Evolutionary conservation across 1,140 invertebrate genomes (phyloP).

Genomic region (Elysia chlorotica): DNA sequence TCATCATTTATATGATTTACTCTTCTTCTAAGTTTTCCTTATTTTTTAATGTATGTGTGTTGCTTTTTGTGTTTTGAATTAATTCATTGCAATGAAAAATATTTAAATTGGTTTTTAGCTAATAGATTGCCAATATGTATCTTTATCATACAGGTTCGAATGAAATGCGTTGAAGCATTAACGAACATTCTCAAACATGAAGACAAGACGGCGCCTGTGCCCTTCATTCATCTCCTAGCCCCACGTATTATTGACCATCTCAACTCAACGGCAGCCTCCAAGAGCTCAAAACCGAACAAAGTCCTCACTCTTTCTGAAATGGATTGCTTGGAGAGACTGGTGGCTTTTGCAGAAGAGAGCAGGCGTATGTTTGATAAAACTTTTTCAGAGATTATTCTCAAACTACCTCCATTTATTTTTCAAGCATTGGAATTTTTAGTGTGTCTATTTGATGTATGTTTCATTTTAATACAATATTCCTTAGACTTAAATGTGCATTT

Average conservation of each 20-base stretch:
- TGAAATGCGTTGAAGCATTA: slow-evolving; percentile 80
- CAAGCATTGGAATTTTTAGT: neutral
- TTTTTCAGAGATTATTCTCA: too few relatives aligned
- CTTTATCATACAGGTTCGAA: too few relatives aligned
- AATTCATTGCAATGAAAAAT: too few relatives aligned
- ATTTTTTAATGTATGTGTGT: too few relatives aligned
- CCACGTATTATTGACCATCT: slow-evolving; percentile 62
- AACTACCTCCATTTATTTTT: neutral
- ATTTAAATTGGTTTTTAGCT: too few relatives aligned
- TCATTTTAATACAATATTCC: too few relatives aligned
- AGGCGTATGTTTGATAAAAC: slow-evolving; percentile 65
- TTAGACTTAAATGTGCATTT: too few relatives aligned
- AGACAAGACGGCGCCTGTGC: slow-evolving; percentile 73
- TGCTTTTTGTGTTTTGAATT: too few relatives aligned
- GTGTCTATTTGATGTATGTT: too few relatives aligned
- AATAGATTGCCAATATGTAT: too few relatives aligned
- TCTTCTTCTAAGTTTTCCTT: too few relatives aligned
- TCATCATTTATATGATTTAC: too few relatives aligned
- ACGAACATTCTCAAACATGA: slow-evolving; percentile 76
- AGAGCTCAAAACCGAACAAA: slow-evolving; percentile 32
- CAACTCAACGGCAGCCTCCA: slow-evolving; percentile 25
- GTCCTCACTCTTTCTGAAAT: slow-evolving; percentile 67
- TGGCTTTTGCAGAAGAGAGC: slow-evolving; percentile 75
- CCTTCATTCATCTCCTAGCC: slow-evolving; percentile 82
- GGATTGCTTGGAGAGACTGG: slow-evolving; percentile 70